phyloP scores from a whole-genome alignment of 1,140 invertebrate genomes.

The Teleogryllus occipitalis region DNA sequence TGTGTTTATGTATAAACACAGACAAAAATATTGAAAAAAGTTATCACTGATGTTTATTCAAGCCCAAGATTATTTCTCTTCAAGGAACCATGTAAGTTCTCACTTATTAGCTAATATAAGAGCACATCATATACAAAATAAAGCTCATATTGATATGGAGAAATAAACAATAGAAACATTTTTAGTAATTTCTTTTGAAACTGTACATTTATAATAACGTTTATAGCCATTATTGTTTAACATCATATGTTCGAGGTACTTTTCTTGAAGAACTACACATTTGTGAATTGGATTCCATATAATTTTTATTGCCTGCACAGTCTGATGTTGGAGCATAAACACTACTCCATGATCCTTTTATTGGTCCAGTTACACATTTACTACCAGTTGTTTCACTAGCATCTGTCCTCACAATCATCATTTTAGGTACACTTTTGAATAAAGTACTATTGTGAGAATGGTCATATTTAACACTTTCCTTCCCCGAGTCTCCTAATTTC shows the following conservation, averaged over 20 bases:
- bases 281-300: neutral
- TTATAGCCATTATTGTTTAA: neutral
- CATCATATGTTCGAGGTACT: neutral
- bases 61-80: neutral
- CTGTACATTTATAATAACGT: neutral
- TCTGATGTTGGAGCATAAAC: neutral
- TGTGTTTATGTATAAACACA: neutral
- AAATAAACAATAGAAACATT: neutral
- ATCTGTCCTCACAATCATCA: conserved; percentile 11
- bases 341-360: neutral
- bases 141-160: neutral
- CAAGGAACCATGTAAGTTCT: neutral
- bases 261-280: neutral
- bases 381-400: neutral
- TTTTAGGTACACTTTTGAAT: neutral
- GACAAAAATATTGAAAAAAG: neutral
- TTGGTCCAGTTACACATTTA: neutral
- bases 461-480: neutral
- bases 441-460: neutral
- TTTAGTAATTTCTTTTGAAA: neutral
- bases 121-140: neutral
- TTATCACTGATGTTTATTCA: neutral
- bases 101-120: neutral
- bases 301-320: neutral
- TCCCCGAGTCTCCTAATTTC: neutral